Evolutionary conservation across 2,113 vertebrate genomes (phyloP).

Genomic region (Probosciger aterrimus): DNA sequence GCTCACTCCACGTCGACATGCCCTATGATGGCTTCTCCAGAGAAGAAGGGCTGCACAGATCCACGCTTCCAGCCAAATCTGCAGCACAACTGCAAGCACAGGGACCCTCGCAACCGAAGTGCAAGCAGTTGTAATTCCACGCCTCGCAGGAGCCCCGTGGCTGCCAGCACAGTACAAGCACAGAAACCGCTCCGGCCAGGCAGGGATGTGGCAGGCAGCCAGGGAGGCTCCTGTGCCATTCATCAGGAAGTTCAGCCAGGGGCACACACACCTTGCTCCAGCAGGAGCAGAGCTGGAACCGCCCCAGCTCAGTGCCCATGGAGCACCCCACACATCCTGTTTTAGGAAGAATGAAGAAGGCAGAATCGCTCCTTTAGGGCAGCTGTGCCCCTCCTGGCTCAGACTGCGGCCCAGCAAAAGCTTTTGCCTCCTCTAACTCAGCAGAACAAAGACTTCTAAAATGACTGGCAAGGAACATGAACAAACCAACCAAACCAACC

Average conservation of each 20-base stretch:
- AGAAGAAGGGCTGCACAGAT: background rate
- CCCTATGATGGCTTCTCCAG: background rate
- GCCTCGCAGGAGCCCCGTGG: background rate
- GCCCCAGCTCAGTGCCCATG: background rate
- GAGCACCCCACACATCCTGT: fast-evolving
- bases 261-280: background rate
- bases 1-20: background rate
- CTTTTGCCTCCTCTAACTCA: background rate
- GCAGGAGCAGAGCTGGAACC: background rate
- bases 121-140: background rate
- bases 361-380: background rate
- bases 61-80: background rate
- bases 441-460: background rate
- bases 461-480: background rate
- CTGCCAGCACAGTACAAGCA: background rate
- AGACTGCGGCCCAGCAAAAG: background rate
- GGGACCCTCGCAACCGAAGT: background rate
- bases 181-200: background rate
- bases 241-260: background rate
- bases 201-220: background rate
- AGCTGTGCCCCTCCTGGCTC: background rate
- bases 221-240: background rate
- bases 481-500: background rate
- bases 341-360: background rate
- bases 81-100: background rate